A percentile compares a stretch with the other conserved stretches of the same genome.
Evolutionary conservation across 2,113 vertebrate species (phyloP).

Genomic region (Phasianus colchicus): DNA sequence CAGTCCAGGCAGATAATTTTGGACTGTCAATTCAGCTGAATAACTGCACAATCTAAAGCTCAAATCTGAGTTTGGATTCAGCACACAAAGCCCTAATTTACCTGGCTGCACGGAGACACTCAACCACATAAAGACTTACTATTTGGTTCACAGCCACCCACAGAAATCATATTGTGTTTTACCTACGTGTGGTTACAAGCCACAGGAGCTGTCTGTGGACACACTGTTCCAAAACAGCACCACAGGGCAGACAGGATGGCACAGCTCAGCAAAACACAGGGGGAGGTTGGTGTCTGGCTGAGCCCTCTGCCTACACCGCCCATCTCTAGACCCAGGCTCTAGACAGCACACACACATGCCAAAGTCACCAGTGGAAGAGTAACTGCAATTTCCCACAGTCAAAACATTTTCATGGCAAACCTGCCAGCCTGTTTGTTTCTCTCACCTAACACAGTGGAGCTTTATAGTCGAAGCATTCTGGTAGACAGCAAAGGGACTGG

Average conservation of each 20-base stretch:
- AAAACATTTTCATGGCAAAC: background rate
- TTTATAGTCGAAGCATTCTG: background rate
- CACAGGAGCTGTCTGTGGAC: background rate
- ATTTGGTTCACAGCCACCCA: background rate
- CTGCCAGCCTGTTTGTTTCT: background rate
- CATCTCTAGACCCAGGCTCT: background rate
- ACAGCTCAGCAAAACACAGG: background rate
- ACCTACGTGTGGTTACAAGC: background rate
- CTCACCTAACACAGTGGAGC: background rate
- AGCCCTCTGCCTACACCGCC: background rate
- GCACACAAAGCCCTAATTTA: background rate
- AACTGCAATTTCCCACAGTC: background rate
- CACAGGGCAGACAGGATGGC: background rate
- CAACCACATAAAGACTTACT: background rate
- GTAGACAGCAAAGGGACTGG: background rate
- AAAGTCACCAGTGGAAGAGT: background rate
- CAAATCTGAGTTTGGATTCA: background rate
- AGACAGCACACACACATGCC: background rate
- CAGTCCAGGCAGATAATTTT: background rate
- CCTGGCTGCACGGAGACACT: background rate
- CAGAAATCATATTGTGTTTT: fast-evolving
- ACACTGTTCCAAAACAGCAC: background rate
- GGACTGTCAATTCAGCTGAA: background rate
- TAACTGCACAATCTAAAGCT: background rate
- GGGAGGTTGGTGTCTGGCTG: background rate